These are phyloP conservation scores for Drosophila sproati DNA, from an alignment of 1,140 invertebrate genomes.

Conservation along the genomic window DNA sequence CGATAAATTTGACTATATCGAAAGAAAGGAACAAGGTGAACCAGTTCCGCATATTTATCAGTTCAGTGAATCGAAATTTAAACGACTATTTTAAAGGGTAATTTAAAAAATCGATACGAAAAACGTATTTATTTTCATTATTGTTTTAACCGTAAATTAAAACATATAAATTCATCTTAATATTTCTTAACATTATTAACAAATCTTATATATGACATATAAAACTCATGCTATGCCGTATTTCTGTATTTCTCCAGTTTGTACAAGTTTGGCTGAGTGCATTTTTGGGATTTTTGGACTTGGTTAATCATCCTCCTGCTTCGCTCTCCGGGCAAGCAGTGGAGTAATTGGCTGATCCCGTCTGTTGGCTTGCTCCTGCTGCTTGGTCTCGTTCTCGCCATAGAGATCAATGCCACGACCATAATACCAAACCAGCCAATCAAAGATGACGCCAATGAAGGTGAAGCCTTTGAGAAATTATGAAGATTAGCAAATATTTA, in stretches of 20 bases:
- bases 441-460: constrained; percentile 86
- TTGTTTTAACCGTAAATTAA: constrained; percentile 17
- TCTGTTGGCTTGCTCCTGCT: constrained; percentile 51
- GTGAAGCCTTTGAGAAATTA: constrained; percentile 85
- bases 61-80: no score
- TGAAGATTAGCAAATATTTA: background rate
- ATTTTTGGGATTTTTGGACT: constrained; percentile 9
- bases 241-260: constrained; percentile 27
- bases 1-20: no score
- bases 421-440: constrained; percentile 86
- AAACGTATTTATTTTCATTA: constrained; percentile 15
- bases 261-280: constrained; percentile 49
- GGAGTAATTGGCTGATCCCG: constrained; percentile 72
- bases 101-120: background rate
- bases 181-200: constrained; percentile 36
- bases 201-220: constrained; percentile 21
- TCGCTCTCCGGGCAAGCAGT: constrained; percentile 60
- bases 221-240: constrained; percentile 1
- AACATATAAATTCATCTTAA: constrained; percentile 68
- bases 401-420: constrained; percentile 87
- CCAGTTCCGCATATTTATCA: no score
- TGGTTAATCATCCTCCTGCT: constrained; percentile 38
- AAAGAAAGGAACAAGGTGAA: no score
- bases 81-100: no score
- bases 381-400: constrained; percentile 85